phyloP scores from a whole-genome alignment of 2,797 vertebrate species.

The Chaenodraco wilsoni region DNA sequence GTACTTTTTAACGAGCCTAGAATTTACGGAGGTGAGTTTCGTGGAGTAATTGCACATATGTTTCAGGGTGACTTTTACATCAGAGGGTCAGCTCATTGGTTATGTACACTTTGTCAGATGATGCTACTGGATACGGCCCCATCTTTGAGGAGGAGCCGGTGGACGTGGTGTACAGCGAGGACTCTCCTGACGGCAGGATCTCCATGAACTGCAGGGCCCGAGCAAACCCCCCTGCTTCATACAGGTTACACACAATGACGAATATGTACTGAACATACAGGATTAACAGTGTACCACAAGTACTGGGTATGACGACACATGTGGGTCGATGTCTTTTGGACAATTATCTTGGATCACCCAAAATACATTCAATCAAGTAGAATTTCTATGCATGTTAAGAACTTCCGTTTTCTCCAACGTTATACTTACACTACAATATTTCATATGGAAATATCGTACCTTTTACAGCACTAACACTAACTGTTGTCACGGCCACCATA shows the following conservation, averaged over 20 bases:
- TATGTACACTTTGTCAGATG: conserved; percentile 80
- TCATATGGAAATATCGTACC: too few species aligned
- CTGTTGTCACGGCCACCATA: too few species aligned
- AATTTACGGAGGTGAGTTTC: conserved; percentile 79
- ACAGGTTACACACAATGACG: conserved; percentile 84
- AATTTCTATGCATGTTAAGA: too few species aligned
- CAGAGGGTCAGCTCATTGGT: not conserved
- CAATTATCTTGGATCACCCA: not conserved
- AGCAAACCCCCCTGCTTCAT: conserved; percentile 91
- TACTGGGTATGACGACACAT: not conserved
- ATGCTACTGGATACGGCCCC: conserved; percentile 95
- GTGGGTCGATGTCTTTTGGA: not conserved
- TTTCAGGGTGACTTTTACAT: not conserved
- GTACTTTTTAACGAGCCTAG: conserved; percentile 82
- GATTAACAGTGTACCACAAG: not conserved
- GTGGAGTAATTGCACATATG: fast-evolving
- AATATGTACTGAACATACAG: not conserved
- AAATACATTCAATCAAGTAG: too few species aligned
- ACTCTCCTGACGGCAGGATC: conserved; percentile 93
- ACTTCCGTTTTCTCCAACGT: too few species aligned
- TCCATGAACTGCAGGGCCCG: conserved; percentile 97
- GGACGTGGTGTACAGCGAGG: conserved; percentile 94
- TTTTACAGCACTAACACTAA: too few species aligned
- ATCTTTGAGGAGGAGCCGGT: conserved; percentile 98
- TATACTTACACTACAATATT: too few species aligned